phyloP scores from a whole-genome alignment of 2,888 invertebrate genomes.

The Julus scandinavius region DNA sequence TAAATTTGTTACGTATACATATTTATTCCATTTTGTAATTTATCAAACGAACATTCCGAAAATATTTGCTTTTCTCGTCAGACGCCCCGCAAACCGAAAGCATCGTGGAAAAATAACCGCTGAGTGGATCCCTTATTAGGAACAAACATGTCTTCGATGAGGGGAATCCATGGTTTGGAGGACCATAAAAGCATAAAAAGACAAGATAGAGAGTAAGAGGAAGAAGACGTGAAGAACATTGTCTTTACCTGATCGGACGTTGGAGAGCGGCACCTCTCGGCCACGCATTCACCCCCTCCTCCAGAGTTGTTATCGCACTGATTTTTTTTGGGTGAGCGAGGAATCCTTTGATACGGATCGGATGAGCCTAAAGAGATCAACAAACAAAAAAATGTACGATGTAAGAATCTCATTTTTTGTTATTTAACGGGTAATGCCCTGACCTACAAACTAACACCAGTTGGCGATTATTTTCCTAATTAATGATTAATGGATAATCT shows the following conservation, averaged over 20 bases:
- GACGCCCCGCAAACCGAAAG: too few species aligned
- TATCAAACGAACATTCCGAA: too few species aligned
- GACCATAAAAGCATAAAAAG: background rate
- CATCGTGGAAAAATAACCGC: too few species aligned
- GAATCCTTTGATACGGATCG: slow-evolving; percentile 85
- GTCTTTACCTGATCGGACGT: slow-evolving; percentile 85
- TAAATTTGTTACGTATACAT: too few species aligned
- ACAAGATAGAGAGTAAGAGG: background rate
- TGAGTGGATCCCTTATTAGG: too few species aligned
- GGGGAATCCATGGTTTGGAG: background rate
- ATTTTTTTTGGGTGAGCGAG: slow-evolving; percentile 77
- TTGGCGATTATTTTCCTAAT: too few species aligned
- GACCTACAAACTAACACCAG: too few species aligned
- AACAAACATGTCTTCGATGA: too few species aligned
- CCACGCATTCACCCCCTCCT: slow-evolving; percentile 57
- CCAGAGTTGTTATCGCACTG: slow-evolving; percentile 59
- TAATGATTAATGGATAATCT: too few species aligned
- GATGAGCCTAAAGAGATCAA: slow-evolving; percentile 69
- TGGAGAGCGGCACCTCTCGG: slow-evolving; percentile 69
- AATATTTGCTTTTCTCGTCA: too few species aligned
- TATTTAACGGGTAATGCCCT: too few species aligned
- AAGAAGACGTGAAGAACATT: background rate
- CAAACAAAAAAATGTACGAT: background rate
- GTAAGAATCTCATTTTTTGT: background rate
- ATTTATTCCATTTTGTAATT: too few species aligned